Percentiles rank a stretch among this genome's conserved stretches.
phyloP scores from a whole-genome alignment of 2,797 vertebrate species.

The Parauchenoglanis ngamensis region DNA sequence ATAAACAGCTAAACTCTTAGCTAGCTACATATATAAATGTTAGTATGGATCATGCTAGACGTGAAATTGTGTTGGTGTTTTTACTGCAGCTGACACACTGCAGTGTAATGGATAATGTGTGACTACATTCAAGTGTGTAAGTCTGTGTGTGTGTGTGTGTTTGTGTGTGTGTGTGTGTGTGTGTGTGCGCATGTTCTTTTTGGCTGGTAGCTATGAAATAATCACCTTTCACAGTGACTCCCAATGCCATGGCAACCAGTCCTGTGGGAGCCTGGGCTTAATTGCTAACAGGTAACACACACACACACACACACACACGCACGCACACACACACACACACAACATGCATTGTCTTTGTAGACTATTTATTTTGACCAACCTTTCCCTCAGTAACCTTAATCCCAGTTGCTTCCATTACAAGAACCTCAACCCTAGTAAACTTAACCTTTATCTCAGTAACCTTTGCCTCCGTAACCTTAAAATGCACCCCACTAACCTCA shows the following conservation, averaged over 20 bases:
- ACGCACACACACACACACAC: slow-evolving; percentile 40
- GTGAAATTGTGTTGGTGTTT: not conserved
- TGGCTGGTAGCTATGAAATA: slow-evolving; percentile 80
- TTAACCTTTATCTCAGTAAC: not conserved
- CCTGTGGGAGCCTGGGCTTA: slow-evolving; percentile 64
- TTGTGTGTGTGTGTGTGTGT: slow-evolving; percentile 12
- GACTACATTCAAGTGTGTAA: not conserved
- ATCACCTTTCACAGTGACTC: slow-evolving; percentile 76
- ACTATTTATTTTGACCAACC: not conserved
- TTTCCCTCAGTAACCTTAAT: not conserved
- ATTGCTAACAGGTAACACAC: slow-evolving; percentile 55
- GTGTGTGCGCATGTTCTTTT: slow-evolving; percentile 58
- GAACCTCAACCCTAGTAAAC: not conserved
- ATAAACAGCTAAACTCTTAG: not conserved
- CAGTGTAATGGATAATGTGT: not conserved
- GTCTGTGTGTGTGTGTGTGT: not conserved
- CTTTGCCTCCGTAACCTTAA: not conserved
- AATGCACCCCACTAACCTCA: not conserved
- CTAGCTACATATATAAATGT: not conserved
- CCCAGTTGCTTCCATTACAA: no score
- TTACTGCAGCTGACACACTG: not conserved
- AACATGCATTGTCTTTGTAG: not conserved
- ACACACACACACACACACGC: slow-evolving; percentile 42
- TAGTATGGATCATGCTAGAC: not conserved
- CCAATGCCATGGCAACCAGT: slow-evolving; percentile 71